Evolutionary conservation across 1,140 invertebrate species (phyloP).

Genomic region (Trichonephila inaurata): DNA sequence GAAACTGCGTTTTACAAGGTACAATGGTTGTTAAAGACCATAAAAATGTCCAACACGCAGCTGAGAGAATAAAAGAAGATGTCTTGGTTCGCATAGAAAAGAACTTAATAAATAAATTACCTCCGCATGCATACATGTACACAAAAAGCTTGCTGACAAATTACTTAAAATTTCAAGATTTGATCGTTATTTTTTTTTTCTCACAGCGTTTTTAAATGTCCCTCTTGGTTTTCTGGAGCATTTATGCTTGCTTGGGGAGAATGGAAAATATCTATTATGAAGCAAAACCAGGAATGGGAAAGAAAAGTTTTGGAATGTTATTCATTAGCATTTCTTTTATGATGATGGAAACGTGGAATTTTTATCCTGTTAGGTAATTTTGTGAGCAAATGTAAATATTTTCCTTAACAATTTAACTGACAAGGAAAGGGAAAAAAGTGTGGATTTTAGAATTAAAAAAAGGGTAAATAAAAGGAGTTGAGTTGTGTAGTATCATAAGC

Average conservation of each 20-base stretch:
- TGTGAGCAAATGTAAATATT: background rate
- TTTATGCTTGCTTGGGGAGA: background rate
- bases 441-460: background rate
- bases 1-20: conserved; percentile 17
- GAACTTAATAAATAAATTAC: conserved; percentile 39
- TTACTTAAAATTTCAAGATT: conserved; percentile 32
- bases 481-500: background rate
- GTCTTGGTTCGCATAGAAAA: background rate
- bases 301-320: conserved; percentile 8
- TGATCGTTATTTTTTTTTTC: conserved; percentile 28
- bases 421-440: background rate
- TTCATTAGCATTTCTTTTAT: conserved; percentile 22
- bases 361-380: background rate
- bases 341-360: background rate
- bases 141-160: background rate
- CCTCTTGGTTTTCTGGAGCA: background rate
- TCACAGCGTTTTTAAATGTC: background rate
- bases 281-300: background rate
- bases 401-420: background rate
- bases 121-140: conserved; percentile 6
- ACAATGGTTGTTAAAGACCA: conserved; percentile 25
- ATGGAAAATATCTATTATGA: background rate
- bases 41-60: conserved; percentile 25
- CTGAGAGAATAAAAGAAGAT: conserved; percentile 1
- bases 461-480: background rate